Base-by-base conservation (phyloP, 92 coral and sea anemone species). In the Phymanthus crucifer region DNA sequence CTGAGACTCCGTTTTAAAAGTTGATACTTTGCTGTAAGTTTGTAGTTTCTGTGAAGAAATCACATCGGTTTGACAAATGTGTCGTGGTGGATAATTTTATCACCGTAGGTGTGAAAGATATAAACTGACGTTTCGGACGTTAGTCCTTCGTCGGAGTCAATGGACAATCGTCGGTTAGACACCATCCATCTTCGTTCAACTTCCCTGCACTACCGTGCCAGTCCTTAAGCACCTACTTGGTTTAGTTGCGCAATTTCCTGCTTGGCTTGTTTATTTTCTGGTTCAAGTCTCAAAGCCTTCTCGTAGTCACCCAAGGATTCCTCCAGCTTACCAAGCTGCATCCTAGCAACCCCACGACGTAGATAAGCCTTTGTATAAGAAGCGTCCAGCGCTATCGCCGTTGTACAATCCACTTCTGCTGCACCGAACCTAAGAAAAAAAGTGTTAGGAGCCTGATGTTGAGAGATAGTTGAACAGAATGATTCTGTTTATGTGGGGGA, bases 321-420 rank as follows among this genome's bases (percentile, higher is more conserved):
- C 58, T 89, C 46, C 10, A 83, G 78, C 61, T 77, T 83, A 9
- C 85, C 88, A 6, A 95, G 87, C 32, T 79, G 91, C 19, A 74
- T 72, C 3, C 87, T 79, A 0, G 98, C 98, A 4, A 86, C 88
- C 29, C 88, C 99, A 32, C 99, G 78, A 47, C 99, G 87, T 40
- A 94, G 86, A 79, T 79, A 95, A 1, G 99, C 99, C 78, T 95
- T 95, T 17, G 95, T 77, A 75, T 95, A 95, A 0, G 94, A 88
- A 83, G 36, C 79, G 71, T 95, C 99, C 36, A 95, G 72, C 12
- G 87, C 73, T 74, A 95, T 40, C 10, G 99, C 94, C n/a, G 80
- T 32, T n/a, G 52, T 85, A 74, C 99, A 95, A 77, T 95, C 99
- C 75, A 87, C 92, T 78, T 91, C 93, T 9, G 98, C 99, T 12